Evolutionary conservation across 2,113 vertebrate genomes (phyloP), one percentile per base, ranked within the genome.

Genomic region (Passer montanus): DNA sequence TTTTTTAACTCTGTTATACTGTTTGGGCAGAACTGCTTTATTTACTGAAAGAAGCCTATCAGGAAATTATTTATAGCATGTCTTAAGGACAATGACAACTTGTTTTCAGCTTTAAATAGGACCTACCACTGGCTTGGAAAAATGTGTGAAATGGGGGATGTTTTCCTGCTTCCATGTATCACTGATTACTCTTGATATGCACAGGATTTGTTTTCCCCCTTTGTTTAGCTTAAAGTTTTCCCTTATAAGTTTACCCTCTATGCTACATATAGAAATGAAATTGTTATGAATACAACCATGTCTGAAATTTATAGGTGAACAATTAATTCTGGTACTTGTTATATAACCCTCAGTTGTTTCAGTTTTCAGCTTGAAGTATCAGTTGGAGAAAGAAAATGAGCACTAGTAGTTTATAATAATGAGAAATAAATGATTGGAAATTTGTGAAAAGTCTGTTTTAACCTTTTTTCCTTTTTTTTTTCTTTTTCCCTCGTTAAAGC

Each of bases 401-500:
- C 33, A 50, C 13, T 15, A 76, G 31, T 55, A 10, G 50, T 68
- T 84, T 66, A 20, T 56, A 74, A 46, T 82, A 66, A 69, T 78
- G 37, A 92, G 52, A 64, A 87, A 69, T 72, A 59, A 73, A 19
- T 37, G 49, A 44, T 33, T 60, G 31, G 15, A 41, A 53, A 53
- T 44, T 20, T 26, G 17, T 31, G 19, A 2, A 35, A 68, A 49
- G 8, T 12, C 16, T 66, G 6, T 67, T 84, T 94, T 59, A 93
- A 92, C 20, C 6, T 75, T 12, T 68, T 23, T 23, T 9, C 28
- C 24, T 13, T 19, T 31, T 18, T 7, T 15, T 10, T 53, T 75
- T 15, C 13, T n/a, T 41, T 59, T 35, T 2, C 15, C 20, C 37
- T 56, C 52, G 13, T 87, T 75, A 73, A 77, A 99, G 99, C 97